These are phyloP conservation scores for Tanaodytes sp. DNA, from an alignment of 2,888 invertebrate species.

Conservation along the genomic window DNA sequence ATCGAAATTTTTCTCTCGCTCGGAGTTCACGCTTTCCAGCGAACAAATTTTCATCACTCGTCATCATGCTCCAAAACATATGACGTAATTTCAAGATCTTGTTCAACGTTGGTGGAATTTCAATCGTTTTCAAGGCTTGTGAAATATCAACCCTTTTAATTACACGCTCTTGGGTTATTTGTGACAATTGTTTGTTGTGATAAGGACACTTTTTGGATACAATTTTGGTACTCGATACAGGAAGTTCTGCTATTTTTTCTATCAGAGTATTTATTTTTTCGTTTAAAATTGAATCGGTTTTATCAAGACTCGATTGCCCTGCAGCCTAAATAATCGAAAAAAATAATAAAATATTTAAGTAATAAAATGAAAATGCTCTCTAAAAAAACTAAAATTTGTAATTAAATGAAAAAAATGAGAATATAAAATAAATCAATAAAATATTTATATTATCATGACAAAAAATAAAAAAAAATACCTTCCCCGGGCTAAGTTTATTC, in stretches of 20 bases:
- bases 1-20: background rate
- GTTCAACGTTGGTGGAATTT: constrained; percentile 59
- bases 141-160: constrained; percentile 56
- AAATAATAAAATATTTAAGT: background rate
- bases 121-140: constrained; percentile 59
- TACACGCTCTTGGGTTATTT: constrained; percentile 54
- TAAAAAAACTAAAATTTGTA: too few relatives aligned
- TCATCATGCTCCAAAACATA: constrained; percentile 55
- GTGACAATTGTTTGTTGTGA: constrained; percentile 50
- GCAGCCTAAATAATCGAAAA: constrained; percentile 1
- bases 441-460: too few relatives aligned
- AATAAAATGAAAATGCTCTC: too few relatives aligned
- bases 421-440: too few relatives aligned
- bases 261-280: constrained; percentile 34
- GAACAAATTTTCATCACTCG: constrained; percentile 9
- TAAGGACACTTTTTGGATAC: constrained; percentile 58
- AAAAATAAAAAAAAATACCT: too few relatives aligned
- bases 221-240: background rate
- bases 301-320: background rate
- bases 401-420: too few relatives aligned
- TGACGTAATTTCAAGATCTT: constrained; percentile 63
- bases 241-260: constrained; percentile 31
- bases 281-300: background rate
- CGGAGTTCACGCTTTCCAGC: background rate
- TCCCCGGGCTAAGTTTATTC: background rate